Conservation (phyloP, 2,888 invertebrate species). For the Lasiommata megera region DNA sequence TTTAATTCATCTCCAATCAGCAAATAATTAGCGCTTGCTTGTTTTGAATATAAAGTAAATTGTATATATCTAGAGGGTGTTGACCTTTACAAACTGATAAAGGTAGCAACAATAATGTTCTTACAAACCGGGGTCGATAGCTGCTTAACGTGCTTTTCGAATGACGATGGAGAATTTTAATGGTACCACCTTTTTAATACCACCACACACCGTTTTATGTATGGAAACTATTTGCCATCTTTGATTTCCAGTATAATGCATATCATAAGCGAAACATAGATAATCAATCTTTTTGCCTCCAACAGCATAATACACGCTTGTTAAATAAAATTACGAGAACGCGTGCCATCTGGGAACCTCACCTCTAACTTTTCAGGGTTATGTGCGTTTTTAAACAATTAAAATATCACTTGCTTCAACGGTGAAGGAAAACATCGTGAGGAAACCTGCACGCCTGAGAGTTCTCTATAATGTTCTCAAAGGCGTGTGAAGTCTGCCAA, state of each 20-base stretch:
- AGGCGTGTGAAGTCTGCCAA: too few species aligned
- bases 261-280: background rate
- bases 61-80: background rate
- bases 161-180: background rate
- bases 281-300: background rate
- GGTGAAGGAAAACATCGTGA: too few species aligned
- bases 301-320: background rate
- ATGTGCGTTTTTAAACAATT: too few species aligned
- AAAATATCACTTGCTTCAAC: too few species aligned
- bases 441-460: too few species aligned
- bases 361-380: too few species aligned
- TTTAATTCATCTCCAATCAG: background rate
- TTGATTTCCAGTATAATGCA: background rate
- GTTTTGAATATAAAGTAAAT: background rate
- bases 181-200: background rate
- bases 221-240: background rate
- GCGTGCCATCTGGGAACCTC: too few species aligned
- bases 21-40: background rate
- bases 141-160: background rate
- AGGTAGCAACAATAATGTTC: background rate
- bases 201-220: background rate
- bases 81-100: background rate
- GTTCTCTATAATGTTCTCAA: too few species aligned
- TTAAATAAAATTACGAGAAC: too few species aligned
- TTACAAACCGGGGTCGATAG: background rate